These are phyloP conservation scores for Boleophthalmus pectinirostris DNA, from an alignment of 2,113 vertebrate species.

Conservation along the genomic window DNA sequence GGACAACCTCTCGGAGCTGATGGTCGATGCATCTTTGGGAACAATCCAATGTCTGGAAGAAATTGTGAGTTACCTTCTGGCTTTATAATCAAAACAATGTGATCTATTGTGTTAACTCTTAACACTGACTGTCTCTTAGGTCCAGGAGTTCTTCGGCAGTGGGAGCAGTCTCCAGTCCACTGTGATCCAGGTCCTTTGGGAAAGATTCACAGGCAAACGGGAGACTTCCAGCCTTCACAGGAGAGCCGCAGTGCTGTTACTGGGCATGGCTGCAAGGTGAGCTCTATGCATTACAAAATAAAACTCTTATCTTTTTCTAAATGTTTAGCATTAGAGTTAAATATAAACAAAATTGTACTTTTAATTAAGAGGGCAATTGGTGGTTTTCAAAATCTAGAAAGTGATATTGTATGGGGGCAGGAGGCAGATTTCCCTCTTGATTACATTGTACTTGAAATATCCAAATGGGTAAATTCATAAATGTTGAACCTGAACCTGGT, in stretches of 20 bases:
- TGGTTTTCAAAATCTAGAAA: too few species aligned
- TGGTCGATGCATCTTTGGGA: conserved; percentile 86
- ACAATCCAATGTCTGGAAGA: conserved; percentile 92
- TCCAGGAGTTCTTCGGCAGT: conserved; percentile 88
- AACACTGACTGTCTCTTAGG: conserved; percentile 65
- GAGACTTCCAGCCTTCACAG: conserved; percentile 78
- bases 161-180: conserved; percentile 82
- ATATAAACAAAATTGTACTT: too few species aligned
- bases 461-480: too few species aligned
- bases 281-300: neutral
- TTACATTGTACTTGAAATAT: too few species aligned
- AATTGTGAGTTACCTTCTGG: conserved; percentile 84
- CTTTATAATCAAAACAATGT: neutral
- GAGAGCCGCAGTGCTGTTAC: conserved; percentile 84
- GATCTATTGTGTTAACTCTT: neutral
- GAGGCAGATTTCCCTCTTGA: too few species aligned
- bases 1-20: conserved; percentile 85
- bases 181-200: conserved; percentile 91
- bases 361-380: too few species aligned
- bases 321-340: too few species aligned
- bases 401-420: too few species aligned
- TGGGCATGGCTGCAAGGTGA: conserved; percentile 94
- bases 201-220: conserved; percentile 83
- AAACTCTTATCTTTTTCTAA: neutral
- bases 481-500: too few species aligned